Percentiles rank a stretch among this genome's conserved stretches.
Evolutionary conservation across 2,888 invertebrate genomes (phyloP).

Genomic region (Pediacus dermestoides): DNA sequence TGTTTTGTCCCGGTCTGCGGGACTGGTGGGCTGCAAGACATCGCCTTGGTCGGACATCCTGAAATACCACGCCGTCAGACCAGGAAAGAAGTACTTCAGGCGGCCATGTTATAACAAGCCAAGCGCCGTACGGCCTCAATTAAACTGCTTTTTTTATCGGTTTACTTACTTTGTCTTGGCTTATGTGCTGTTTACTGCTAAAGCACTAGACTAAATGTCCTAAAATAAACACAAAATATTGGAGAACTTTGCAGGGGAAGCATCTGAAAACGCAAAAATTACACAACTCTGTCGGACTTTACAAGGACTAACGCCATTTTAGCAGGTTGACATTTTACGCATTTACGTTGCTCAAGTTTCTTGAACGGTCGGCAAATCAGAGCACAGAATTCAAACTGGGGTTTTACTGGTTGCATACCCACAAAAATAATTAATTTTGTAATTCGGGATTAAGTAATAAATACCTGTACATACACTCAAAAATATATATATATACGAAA

Average conservation of each 20-base stretch:
- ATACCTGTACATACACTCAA: too few species aligned
- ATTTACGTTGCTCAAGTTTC: too few species aligned
- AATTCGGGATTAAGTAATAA: too few species aligned
- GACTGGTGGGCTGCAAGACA: constrained; percentile 49
- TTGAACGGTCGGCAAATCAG: too few species aligned
- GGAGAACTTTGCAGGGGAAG: constrained; percentile 9
- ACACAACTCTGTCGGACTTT: too few species aligned
- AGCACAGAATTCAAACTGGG: too few species aligned
- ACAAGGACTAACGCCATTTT: too few species aligned
- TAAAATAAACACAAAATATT: constrained; percentile 21
- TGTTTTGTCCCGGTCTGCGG: constrained; percentile 50
- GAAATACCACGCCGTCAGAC: constrained; percentile 26
- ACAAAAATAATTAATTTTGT: too few species aligned
- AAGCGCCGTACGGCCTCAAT: constrained; percentile 12
- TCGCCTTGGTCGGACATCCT: constrained; percentile 41
- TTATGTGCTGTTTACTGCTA: constrained; percentile 13
- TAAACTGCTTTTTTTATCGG: background rate
- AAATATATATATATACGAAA: too few species aligned
- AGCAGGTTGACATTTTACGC: too few species aligned
- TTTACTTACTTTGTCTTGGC: constrained; percentile 27
- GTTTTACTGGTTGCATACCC: too few species aligned
- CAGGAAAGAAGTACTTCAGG: constrained; percentile 17
- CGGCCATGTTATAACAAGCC: constrained; percentile 28
- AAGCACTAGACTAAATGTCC: constrained; percentile 26
- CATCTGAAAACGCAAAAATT: constrained; percentile 21